Conservation (phyloP, 2,797 vertebrate genomes). For the Staurois parvus region DNA sequence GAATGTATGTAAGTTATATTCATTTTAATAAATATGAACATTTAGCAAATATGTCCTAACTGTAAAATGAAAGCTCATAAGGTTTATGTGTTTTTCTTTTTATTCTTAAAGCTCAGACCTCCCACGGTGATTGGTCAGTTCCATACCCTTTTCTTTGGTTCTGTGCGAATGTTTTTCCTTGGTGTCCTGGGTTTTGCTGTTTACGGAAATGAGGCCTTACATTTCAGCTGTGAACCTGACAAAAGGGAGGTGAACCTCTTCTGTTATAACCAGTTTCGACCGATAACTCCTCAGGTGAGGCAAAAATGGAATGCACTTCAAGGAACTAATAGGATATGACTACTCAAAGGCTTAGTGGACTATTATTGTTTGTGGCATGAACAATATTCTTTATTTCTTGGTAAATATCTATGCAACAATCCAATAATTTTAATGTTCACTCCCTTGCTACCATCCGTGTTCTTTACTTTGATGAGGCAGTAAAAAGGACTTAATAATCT, state of each 20-base stretch:
- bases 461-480: too few relatives aligned
- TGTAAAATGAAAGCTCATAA: not conserved
- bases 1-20: conserved; percentile 39
- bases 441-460: too few relatives aligned
- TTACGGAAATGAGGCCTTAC: conserved; percentile 87
- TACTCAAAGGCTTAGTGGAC: too few relatives aligned
- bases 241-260: conserved; percentile 87
- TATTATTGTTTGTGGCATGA: too few relatives aligned
- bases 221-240: conserved; percentile 90
- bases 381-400: too few relatives aligned
- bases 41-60: not conserved
- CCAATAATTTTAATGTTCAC: too few relatives aligned
- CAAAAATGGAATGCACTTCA: not conserved
- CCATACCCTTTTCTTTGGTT: conserved; percentile 92
- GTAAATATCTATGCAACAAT: too few relatives aligned
- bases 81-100: not conserved
- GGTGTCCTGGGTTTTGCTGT: conserved; percentile 87
- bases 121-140: conserved; percentile 88
- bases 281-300: conserved; percentile 87
- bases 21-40: not conserved
- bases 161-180: conserved; percentile 87
- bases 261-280: conserved; percentile 91
- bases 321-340: not conserved
- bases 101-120: conserved; percentile 82
- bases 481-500: too few relatives aligned